Evolutionary conservation across 2,113 vertebrate species (phyloP), one percentile per base, ranked within the genome.

Genomic region (Octodon degus): DNA sequence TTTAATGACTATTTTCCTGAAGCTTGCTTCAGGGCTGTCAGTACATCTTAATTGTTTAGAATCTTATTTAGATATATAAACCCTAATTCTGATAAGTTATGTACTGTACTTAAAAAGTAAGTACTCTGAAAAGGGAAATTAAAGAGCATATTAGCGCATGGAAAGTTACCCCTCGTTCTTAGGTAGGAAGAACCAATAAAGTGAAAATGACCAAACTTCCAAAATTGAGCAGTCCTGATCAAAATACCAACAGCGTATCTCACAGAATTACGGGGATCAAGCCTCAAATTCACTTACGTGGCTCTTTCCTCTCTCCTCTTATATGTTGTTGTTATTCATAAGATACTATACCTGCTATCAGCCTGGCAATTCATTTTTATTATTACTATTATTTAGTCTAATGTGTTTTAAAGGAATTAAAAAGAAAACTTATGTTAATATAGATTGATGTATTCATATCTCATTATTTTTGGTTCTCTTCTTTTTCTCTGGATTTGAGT

Each of bases 1-100:
- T 93, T 55, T 11, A 27, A 65, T 12, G 74, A 89, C 81, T 81
- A 20, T 62, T 90, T 96, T 81, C 74, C 70, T 50, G 85, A 47
- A 65, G 0, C 12, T 86, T 90, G 13, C 30, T 87, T 2, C 22
- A 77, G 40, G 30, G 17, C 17, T 92, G 24, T 17, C 25, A 37
- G 12, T 63, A 37, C 24, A 55, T 76, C 22, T 74, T 53, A 62
- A 74, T 55, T 67, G 50, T 67, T 47, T 43, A 76, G 74, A 67
- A 50, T 86, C 58, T 47, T 77, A 9, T 63, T 88, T 40, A 84
- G 60, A 8, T 43, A 43, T 43, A 58, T 19, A 6, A 70, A 58
- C 20, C 32, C 65, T 19, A 67, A 67, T 40, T 85, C 11, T 72
- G 40, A 9, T 24, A 17, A 81, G 12, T 17, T 58, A 40, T 2